These are phyloP conservation scores for Sciurus vulgaris DNA, from an alignment of 2,797 vertebrate genomes.

Conservation along the genomic window DNA sequence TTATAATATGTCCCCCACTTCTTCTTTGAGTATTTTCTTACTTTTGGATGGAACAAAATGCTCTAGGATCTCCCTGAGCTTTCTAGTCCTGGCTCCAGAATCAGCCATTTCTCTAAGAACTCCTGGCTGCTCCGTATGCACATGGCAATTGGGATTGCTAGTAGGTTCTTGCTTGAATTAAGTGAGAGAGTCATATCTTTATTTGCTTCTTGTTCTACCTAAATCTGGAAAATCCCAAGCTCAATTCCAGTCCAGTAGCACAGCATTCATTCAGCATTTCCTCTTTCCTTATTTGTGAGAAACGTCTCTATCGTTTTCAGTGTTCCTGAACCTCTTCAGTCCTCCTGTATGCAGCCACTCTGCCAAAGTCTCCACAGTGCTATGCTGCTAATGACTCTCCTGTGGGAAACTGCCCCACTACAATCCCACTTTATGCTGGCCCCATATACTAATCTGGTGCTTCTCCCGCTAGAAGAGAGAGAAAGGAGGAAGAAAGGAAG, in stretches of 20 bases:
- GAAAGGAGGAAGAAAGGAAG: background rate
- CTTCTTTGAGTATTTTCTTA: background rate
- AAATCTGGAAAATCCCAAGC: background rate
- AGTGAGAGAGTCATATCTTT: background rate
- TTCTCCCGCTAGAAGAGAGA: background rate
- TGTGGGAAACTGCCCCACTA: background rate
- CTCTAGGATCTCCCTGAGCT: fast-evolving
- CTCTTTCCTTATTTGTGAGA: background rate
- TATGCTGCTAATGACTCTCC: background rate
- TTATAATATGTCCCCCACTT: fast-evolving
- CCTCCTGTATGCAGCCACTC: background rate
- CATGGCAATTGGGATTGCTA: fast-evolving
- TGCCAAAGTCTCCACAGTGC: background rate
- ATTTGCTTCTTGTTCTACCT: background rate
- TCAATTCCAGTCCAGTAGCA: background rate
- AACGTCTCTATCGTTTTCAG: background rate
- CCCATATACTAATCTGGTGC: background rate
- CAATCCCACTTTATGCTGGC: background rate
- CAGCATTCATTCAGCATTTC: background rate
- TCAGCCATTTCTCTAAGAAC: background rate
- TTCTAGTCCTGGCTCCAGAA: fast-evolving
- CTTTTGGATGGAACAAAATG: background rate
- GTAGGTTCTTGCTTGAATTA: background rate
- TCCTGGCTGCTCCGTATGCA: fast-evolving
- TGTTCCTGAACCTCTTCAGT: too few species aligned